Evolutionary conservation across 2,888 invertebrate species (phyloP).

Genomic region (Dryococelus australis): DNA sequence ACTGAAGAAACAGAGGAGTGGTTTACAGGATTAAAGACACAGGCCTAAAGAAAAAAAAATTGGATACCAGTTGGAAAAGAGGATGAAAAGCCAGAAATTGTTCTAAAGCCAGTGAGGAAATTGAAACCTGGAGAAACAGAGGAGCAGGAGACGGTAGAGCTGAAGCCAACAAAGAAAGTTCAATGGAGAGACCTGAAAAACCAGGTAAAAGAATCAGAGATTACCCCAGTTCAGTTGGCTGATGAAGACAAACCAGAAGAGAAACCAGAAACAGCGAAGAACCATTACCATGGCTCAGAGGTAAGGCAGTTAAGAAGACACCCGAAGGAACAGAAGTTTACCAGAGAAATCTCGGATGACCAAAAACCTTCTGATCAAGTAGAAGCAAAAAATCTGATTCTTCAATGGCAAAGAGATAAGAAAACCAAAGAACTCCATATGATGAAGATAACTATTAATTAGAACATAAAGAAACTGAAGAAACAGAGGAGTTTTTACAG

Average conservation of each 20-base stretch:
- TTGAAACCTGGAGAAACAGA: conserved; percentile 40
- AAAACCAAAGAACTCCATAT: conserved; percentile 39
- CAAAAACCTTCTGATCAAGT: conserved; percentile 29
- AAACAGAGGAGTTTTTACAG: conserved; percentile 32
- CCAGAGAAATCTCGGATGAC: not conserved
- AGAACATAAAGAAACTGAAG: conserved; percentile 30
- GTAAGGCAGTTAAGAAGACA: conserved; percentile 16
- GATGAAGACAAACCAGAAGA: not conserved
- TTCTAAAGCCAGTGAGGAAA: conserved; percentile 47
- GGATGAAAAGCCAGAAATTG: conserved; percentile 52
- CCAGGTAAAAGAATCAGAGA: conserved; percentile 21
- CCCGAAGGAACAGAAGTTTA: not conserved
- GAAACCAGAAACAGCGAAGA: conserved; percentile 12
- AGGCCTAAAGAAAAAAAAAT: conserved; percentile 40
- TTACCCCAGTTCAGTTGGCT: conserved; percentile 46
- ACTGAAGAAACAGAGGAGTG: conserved; percentile 35
- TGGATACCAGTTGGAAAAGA: conserved; percentile 34
- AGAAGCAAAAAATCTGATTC: conserved; percentile 22
- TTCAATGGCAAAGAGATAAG: conserved; percentile 39
- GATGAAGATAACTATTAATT: conserved; percentile 42
- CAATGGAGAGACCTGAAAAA: conserved; percentile 32
- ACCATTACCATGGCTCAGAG: conserved; percentile 22
- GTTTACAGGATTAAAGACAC: conserved; percentile 37
- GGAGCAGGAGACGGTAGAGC: conserved; percentile 41
- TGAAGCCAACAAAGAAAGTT: conserved; percentile 36